Percentiles rank a stretch among this genome's conserved stretches.
Evolutionary conservation across 2,797 vertebrate species (phyloP).

Genomic region (Phylloscopus collybita): DNA sequence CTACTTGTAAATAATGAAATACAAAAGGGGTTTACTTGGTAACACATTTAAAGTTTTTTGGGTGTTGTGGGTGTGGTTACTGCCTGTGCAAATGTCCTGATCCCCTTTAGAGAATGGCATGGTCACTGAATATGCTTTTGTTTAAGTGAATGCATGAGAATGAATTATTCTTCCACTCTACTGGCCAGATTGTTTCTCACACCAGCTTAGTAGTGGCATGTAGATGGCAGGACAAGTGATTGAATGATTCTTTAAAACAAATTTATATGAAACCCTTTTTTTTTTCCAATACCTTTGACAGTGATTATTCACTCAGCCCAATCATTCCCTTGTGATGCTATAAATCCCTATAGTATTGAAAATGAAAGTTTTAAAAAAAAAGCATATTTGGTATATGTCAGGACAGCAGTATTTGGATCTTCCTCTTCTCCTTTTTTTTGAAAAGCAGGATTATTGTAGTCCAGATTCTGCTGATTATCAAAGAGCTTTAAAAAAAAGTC

Average conservation of each 20-base stretch:
- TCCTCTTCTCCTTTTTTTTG: conserved; percentile 56
- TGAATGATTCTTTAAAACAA: not conserved
- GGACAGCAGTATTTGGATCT: conserved; percentile 76
- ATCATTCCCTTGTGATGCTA: not conserved
- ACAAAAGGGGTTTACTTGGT: not conserved
- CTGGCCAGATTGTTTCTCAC: not conserved
- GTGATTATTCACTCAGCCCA: not conserved
- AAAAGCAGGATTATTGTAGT: conserved; percentile 57
- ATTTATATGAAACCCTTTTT: not conserved
- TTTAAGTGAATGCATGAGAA: not conserved
- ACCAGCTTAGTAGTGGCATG: too few relatives aligned
- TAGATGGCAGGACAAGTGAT: not conserved
- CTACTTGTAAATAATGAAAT: not conserved
- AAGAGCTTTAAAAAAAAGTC: conserved; percentile 59
- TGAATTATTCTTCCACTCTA: not conserved
- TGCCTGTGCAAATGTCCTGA: not conserved
- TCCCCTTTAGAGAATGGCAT: not conserved
- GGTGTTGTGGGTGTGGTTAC: not conserved
- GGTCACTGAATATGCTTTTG: not conserved
- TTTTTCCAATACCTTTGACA: not conserved
- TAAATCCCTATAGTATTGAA: not conserved
- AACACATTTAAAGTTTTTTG: not conserved
- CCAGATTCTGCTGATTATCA: conserved; percentile 77
- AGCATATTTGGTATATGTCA: not conserved
- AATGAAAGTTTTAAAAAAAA: not conserved